Evolutionary conservation across 2,797 vertebrate species (phyloP).

Genomic region (Potorous gilbertii): DNA sequence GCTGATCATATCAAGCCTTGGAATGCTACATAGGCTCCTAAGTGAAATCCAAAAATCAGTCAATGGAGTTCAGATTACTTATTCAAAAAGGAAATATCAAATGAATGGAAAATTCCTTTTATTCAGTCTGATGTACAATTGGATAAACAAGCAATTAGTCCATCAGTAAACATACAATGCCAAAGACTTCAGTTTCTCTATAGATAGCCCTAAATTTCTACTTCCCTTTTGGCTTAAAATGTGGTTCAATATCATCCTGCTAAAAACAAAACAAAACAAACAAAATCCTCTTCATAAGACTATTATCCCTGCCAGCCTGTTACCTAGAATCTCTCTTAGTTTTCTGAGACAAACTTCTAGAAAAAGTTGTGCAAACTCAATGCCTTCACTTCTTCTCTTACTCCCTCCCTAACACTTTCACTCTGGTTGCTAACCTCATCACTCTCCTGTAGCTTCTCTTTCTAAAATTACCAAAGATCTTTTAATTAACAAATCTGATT

Average conservation of each 20-base stretch:
- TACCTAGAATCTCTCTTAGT: background rate
- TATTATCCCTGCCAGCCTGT: background rate
- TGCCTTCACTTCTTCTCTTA: background rate
- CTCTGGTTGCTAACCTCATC: background rate
- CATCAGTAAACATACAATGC: background rate
- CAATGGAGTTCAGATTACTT: background rate
- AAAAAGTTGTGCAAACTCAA: background rate
- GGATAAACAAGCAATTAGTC: background rate
- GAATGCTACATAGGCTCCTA: background rate
- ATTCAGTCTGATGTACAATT: background rate
- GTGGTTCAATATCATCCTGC: background rate
- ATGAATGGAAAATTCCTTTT: background rate
- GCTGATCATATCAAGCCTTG: background rate
- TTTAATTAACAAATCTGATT: too few relatives aligned
- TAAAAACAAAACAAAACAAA: background rate
- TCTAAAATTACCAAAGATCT: too few relatives aligned
- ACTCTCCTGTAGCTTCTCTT: too few relatives aligned
- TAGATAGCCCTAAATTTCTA: background rate
- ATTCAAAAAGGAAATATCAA: background rate
- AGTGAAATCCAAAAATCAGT: background rate
- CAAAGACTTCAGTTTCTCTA: background rate
- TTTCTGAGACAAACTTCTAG: background rate
- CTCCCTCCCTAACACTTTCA: background rate
- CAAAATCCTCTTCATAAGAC: background rate
- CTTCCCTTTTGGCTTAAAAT: background rate